phyloP scores from a whole-genome alignment of 2,797 vertebrate genomes.

The Paratrypauchen microcephalus region DNA sequence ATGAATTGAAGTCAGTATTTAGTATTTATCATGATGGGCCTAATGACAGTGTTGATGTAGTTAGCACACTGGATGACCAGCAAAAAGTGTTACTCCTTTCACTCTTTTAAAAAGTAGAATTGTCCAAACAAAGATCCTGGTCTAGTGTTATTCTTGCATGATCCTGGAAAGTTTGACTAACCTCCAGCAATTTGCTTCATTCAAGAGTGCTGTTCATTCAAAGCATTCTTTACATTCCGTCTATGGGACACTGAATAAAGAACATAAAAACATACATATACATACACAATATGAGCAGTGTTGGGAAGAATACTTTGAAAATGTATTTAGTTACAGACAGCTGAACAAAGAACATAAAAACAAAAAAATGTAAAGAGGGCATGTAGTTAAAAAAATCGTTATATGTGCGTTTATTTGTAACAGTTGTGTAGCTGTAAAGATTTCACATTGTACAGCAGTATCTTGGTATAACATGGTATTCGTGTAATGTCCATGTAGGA shows the following conservation, averaged over 20 bases:
- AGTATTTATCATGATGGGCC: too few species aligned
- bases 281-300: too few species aligned
- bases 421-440: not conserved
- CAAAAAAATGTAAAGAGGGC: not conserved
- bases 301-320: too few species aligned
- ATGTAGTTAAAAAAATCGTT: not conserved
- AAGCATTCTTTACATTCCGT: slow-evolving; percentile 63
- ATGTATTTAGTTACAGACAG: too few species aligned
- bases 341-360: slow-evolving; percentile 40
- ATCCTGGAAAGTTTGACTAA: slow-evolving; percentile 46
- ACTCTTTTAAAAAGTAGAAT: slow-evolving; percentile 2
- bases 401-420: not conserved
- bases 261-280: slow-evolving; percentile 18
- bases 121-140: slow-evolving; percentile 43
- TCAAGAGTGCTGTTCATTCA: slow-evolving; percentile 46
- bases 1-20: too few species aligned
- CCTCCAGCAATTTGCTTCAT: slow-evolving; percentile 37
- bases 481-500: too few species aligned
- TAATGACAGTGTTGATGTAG: too few species aligned
- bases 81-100: not conserved
- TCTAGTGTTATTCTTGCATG: slow-evolving; percentile 46
- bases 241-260: slow-evolving; percentile 49
- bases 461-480: not conserved
- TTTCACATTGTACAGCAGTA: not conserved
- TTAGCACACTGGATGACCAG: too few species aligned